phyloP scores from a whole-genome alignment of 2,113 vertebrate species.

The Pachyramphus minor region DNA sequence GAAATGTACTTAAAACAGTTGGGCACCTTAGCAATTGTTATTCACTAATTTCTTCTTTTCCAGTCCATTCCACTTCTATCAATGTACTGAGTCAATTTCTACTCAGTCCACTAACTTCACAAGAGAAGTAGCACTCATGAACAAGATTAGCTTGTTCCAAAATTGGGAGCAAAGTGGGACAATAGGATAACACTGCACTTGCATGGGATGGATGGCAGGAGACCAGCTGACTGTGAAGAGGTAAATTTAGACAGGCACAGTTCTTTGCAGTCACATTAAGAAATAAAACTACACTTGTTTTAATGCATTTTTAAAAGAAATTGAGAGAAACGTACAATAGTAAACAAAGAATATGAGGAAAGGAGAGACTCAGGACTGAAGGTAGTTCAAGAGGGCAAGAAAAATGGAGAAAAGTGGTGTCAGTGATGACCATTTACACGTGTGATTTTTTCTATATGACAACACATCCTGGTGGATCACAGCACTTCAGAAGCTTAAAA shows the following conservation, averaged over 20 bases:
- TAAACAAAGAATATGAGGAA: neutral
- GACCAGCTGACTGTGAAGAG: neutral
- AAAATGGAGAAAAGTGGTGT: neutral
- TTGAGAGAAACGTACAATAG: neutral
- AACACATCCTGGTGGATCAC: neutral
- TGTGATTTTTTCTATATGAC: neutral
- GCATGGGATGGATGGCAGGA: neutral
- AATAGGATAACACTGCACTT: neutral
- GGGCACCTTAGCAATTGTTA: neutral
- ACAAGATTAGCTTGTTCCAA: constrained; percentile 7
- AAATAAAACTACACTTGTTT: neutral
- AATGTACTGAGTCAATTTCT: neutral
- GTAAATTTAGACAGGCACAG: neutral
- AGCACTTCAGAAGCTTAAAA: constrained; percentile 23
- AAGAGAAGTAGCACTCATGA: neutral
- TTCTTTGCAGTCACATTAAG: neutral
- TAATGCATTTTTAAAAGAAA: neutral
- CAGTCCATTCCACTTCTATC: neutral
- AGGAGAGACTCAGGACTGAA: neutral
- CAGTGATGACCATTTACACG: neutral
- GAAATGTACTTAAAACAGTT: neutral
- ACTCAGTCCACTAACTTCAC: neutral
- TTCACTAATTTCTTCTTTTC: constrained; percentile 16
- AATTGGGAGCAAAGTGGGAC: neutral
- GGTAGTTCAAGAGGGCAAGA: neutral